Evolutionary conservation across 2,888 invertebrate species (phyloP).

Genomic region (Nemapogon koenigi): DNA sequence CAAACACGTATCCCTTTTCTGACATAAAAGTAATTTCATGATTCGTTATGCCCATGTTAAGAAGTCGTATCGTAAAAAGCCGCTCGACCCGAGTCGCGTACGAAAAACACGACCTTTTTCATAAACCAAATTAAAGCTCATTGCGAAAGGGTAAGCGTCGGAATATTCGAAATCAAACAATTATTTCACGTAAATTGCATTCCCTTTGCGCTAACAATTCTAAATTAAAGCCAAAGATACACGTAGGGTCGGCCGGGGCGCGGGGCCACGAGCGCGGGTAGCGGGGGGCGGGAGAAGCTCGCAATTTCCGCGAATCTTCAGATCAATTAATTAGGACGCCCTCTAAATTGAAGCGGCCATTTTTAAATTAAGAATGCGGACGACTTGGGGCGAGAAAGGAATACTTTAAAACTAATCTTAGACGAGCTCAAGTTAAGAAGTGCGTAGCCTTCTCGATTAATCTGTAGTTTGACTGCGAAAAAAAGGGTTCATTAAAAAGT

Average conservation of each 20-base stretch:
- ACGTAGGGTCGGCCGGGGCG: slow-evolving; percentile 25
- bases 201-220: slow-evolving; percentile 59
- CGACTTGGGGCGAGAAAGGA: slow-evolving; percentile 12
- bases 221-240: slow-evolving; percentile 61
- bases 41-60: slow-evolving; percentile 2
- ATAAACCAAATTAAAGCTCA: slow-evolving; percentile 36
- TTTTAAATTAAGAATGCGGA: slow-evolving; percentile 27
- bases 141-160: slow-evolving; percentile 26
- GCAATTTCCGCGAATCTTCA: slow-evolving; percentile 53
- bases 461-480: slow-evolving; percentile 7
- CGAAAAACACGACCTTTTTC: slow-evolving; percentile 20
- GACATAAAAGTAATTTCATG: no score
- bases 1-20: slow-evolving; percentile 1
- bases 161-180: slow-evolving; percentile 57
- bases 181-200: slow-evolving; percentile 62
- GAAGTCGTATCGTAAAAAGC: slow-evolving; percentile 5
- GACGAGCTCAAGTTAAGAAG: not conserved
- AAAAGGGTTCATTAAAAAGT: slow-evolving; percentile 8
- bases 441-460: slow-evolving; percentile 4
- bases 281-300: slow-evolving; percentile 21
- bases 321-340: slow-evolving; percentile 60
- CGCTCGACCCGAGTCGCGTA: slow-evolving; percentile 17
- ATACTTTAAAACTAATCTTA: slow-evolving; percentile 19
- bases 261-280: slow-evolving; percentile 15
- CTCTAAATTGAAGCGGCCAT: slow-evolving; percentile 44